Percentiles rank a stretch among this genome's conserved stretches.
Evolutionary conservation across 2,888 invertebrate species (phyloP).

Genomic region (Synergus itoensis): DNA sequence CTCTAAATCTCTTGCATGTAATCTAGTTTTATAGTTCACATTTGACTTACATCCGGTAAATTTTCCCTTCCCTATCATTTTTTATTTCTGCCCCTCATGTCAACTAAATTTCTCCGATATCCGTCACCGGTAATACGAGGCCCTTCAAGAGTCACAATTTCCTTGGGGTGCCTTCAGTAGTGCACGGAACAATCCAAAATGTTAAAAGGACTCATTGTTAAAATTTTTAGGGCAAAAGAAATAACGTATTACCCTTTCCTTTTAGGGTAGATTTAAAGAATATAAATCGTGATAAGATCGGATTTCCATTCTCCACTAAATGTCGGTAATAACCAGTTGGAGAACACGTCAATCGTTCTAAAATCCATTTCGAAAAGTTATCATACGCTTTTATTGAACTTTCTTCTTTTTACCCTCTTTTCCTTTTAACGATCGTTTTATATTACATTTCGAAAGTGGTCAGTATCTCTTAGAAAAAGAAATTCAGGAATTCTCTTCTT

Average conservation of each 20-base stretch:
- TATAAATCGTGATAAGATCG: slow-evolving; percentile 8
- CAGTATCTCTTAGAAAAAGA: background rate
- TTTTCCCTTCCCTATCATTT: background rate
- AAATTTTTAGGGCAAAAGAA: background rate
- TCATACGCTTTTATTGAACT: background rate
- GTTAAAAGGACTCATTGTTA: slow-evolving; percentile 12
- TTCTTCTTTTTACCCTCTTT: background rate
- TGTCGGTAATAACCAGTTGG: background rate
- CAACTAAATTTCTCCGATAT: slow-evolving; percentile 4
- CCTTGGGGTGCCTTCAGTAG: background rate
- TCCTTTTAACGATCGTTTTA: background rate
- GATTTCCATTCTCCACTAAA: background rate
- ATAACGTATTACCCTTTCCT: background rate
- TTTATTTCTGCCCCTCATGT: background rate
- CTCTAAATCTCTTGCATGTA: too few species aligned
- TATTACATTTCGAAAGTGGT: slow-evolving; percentile 5
- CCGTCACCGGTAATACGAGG: slow-evolving; percentile 1
- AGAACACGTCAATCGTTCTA: background rate
- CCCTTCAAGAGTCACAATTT: slow-evolving; percentile 13
- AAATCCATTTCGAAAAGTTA: slow-evolving; percentile 3
- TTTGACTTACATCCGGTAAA: background rate
- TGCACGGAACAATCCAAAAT: background rate
- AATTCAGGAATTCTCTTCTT: background rate
- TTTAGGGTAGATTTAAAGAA: slow-evolving; percentile 9
- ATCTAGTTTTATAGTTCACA: background rate